phyloP scores from a whole-genome alignment of 2,113 vertebrate genomes.

The Lycaon pictus region DNA sequence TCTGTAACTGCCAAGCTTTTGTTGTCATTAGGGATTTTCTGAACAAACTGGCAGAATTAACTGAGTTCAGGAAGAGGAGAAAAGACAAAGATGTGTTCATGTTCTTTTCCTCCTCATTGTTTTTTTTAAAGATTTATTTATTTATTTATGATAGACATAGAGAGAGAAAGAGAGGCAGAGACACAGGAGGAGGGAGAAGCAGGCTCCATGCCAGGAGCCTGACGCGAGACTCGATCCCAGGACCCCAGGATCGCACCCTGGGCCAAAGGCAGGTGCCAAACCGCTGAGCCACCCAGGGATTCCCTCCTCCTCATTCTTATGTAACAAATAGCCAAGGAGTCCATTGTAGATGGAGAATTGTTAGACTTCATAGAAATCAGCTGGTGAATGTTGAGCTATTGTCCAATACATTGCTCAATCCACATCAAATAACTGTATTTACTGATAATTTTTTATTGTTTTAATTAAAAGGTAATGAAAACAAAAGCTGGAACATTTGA shows the following conservation, averaged over 20 bases:
- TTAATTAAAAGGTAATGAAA: slow-evolving; percentile 54
- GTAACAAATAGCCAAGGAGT: slow-evolving; percentile 44
- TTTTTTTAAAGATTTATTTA: too few species aligned
- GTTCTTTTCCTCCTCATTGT: background rate
- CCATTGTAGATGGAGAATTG: background rate
- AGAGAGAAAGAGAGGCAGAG: too few species aligned
- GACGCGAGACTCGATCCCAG: too few species aligned
- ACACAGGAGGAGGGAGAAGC: too few species aligned
- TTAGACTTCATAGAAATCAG: background rate
- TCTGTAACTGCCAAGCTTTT: slow-evolving; percentile 58
- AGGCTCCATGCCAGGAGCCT: too few species aligned
- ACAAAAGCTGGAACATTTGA: slow-evolving; percentile 32
- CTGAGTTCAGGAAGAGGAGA: slow-evolving; percentile 65
- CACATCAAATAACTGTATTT: background rate
- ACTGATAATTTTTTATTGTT: slow-evolving; percentile 16
- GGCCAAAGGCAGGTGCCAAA: too few species aligned
- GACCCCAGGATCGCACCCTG: too few species aligned
- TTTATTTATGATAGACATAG: too few species aligned
- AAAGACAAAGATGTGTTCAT: slow-evolving; percentile 79
- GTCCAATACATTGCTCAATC: background rate
- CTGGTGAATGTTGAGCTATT: background rate
- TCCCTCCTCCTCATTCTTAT: background rate
- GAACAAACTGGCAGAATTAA: slow-evolving; percentile 79
- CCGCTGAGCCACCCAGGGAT: too few species aligned
- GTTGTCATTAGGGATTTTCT: slow-evolving; percentile 65